Evolutionary conservation across 2,888 invertebrate species (phyloP), one percentile per base, ranked within the genome.

Genomic region (Zelleria hepariella): DNA sequence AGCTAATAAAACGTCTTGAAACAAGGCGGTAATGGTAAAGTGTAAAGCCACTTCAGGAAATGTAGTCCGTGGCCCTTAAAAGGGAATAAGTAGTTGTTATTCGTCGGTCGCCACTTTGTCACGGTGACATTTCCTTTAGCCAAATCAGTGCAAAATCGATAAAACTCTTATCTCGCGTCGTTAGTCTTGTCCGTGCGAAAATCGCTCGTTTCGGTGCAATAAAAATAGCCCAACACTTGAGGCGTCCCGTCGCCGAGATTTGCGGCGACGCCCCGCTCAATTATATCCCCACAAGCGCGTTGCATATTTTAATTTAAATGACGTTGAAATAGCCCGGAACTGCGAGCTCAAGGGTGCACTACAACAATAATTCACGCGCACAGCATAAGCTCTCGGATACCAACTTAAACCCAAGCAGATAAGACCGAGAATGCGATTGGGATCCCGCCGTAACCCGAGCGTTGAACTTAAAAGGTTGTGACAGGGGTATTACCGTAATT

Each of bases 391-490:
- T 68, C 75, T 75, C 66, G 62, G 71, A 71, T 72, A 74, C 76
- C 66, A 70, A 71, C 76, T 77, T 77, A 75, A 74, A 63, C 57
- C 25, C 61, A 59, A 66, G 59, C 68, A 60, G 71, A 77, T 78
- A 81, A 79, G 80, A 67, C 63, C 67, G 70, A 80, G 65, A 73
- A 71, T 77, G 62, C 65, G 59, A 58, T 65, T 65, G n/a, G 7
- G 8, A 27, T 48, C 52, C 4, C 23, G n/a, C 67, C 69, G 71
- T 78, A 78, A 79, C 71, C 76, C 82, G 85, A 74, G 71, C 82
- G 74, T 81, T 85, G 84, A 86, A 85, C 84, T 82, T 82, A 85
- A 82, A 85, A 84, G 83, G 83, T 81, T 83, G 82, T 82, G 85
- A 83, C 83, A 81, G 80, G 73, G 74, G 75, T 82, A 83, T 84